Conservation (phyloP, 2,888 invertebrate species). For the Allygus modestus region DNA sequence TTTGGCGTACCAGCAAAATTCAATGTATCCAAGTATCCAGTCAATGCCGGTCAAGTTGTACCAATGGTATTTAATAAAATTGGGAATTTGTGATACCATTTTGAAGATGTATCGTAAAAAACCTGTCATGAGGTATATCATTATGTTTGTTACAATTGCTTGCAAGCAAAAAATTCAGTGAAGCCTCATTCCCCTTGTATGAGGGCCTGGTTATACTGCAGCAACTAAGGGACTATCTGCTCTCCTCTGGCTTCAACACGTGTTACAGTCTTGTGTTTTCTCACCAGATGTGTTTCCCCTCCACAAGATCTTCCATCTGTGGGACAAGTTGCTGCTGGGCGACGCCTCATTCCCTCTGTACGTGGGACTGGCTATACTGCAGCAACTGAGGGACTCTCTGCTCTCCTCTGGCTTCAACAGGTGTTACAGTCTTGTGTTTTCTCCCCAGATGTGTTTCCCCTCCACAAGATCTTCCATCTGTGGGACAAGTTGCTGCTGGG, state of each 20-base stretch:
- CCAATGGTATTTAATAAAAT: too few species aligned
- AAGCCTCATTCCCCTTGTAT: slow-evolving; percentile 94
- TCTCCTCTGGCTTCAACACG: slow-evolving; percentile 97
- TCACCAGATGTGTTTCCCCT: slow-evolving; percentile 95
- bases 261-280: not conserved
- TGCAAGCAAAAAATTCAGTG: too few species aligned
- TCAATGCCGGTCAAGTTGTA: too few species aligned
- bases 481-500: slow-evolving; percentile 98
- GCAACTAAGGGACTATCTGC: slow-evolving; percentile 89
- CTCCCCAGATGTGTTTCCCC: slow-evolving; percentile 93
- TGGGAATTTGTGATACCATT: too few species aligned
- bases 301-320: slow-evolving; percentile 97
- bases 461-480: slow-evolving; percentile 97
- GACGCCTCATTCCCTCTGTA: slow-evolving; percentile 96
- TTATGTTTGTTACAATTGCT: too few species aligned
- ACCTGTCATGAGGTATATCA: too few species aligned
- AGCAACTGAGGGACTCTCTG: slow-evolving; percentile 90
- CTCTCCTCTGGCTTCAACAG: slow-evolving; percentile 97
- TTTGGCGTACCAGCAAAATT: too few species aligned
- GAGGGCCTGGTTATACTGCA: slow-evolving; percentile 95
- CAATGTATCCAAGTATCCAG: too few species aligned
- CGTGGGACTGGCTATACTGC: slow-evolving; percentile 95
- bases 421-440: slow-evolving; percentile 76
- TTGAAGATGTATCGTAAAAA: too few species aligned
- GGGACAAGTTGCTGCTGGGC: slow-evolving; percentile 97